Conservation (phyloP, 2,113 vertebrate species). For the Pheucticus melanocephalus region DNA sequence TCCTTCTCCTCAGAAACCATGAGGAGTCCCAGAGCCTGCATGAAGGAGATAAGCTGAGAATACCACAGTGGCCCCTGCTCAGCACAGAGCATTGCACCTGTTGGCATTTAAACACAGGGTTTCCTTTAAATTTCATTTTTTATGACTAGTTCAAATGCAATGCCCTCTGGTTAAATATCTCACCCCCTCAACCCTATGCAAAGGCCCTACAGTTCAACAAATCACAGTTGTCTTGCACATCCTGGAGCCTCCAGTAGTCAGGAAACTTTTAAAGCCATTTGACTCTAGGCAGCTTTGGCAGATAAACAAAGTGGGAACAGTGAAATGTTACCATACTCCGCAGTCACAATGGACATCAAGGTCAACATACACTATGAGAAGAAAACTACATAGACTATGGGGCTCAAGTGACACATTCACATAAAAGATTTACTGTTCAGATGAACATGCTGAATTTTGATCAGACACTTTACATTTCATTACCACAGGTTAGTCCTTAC, state of each 20-base stretch:
- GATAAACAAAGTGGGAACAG: neutral
- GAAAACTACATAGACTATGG: neutral
- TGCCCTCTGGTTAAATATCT: neutral
- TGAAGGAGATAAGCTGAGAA: neutral
- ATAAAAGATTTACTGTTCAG: slow-evolving; percentile 51
- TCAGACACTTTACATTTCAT: slow-evolving; percentile 52
- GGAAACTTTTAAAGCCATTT: neutral
- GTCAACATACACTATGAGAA: neutral
- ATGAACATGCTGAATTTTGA: slow-evolving; percentile 54
- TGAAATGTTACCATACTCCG: neutral
- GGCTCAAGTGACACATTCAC: slow-evolving; percentile 28
- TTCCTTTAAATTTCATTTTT: neutral
- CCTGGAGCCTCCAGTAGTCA: neutral
- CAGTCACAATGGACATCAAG: slow-evolving; percentile 6
- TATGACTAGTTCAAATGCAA: neutral
- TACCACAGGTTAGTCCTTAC: slow-evolving; percentile 27
- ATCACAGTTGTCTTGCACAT: neutral
- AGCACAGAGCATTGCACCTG: neutral
- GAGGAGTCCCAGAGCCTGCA: neutral
- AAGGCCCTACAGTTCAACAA: neutral
- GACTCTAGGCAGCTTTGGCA: neutral
- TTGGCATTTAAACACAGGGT: accelerated
- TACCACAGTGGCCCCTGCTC: neutral
- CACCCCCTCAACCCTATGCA: neutral
- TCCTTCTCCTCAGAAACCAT: neutral